Base-by-base conservation (phyloP, 2,888 invertebrate species). In the Eupelmus urozonus region DNA sequence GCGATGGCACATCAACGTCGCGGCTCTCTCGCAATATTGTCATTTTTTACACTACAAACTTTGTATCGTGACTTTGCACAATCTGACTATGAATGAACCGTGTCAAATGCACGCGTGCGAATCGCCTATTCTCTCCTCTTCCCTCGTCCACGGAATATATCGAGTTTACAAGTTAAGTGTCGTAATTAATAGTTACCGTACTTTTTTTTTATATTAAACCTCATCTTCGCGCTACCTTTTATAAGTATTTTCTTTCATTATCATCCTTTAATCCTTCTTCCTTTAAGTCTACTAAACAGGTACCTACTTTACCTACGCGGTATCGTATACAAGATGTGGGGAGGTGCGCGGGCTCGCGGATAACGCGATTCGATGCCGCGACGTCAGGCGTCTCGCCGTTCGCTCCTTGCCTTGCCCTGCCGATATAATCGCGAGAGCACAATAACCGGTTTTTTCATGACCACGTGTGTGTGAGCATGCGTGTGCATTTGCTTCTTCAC, bases 291-390 rank as follows among this genome's bases (percentile, higher is more conserved):
- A 88, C 82, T 82, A 85, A 86, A 88, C 88, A 89, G 89, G 88
- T 89, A 88, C 88, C 89, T 89, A 89, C 88, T 88, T 88, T 89
- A 89, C 88, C 88, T 88, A 89, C 88, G 84, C 88, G 88, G 88
- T 89, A 89, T 89, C 88, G 89, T 89, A 89, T 89, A 89, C 88
- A 87, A 86, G 85, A 34, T 34, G 9, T 84, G 45, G 69, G 62
- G 57, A 71, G 66, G 86, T 87, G 85, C 81, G 55, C 60, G 51
- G n/a, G 16, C 2, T 4, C 4, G 45, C 13, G 16, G 9, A 13
- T 16, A 45, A 16, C 45, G 87, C 88, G 86, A 88, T 88, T 88
- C 86, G 84, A 85, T 84, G 86, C 85, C 83, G 84, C 87, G 83
- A 87, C 88, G 87, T 86, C 83, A 87, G 87, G 85, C 77, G 73